Conservation (phyloP, 2,113 vertebrate genomes). For the Phrynocephalus versicolor region DNA sequence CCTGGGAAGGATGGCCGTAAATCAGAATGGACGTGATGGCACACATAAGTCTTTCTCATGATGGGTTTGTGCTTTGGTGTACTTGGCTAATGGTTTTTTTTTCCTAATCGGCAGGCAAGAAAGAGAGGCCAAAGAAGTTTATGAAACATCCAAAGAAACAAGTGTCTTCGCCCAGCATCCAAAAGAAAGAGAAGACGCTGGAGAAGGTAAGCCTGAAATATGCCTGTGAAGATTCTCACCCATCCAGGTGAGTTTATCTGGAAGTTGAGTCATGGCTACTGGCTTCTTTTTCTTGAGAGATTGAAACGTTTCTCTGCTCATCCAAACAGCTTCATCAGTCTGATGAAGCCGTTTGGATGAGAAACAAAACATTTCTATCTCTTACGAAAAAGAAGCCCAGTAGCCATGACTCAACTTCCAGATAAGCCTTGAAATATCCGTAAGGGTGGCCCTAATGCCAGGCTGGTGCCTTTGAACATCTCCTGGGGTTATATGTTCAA, state of each 20-base stretch:
- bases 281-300: no score
- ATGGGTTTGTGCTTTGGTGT: background rate
- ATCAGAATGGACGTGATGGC: no score
- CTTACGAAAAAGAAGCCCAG: no score
- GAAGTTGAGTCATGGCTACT: no score
- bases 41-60: background rate
- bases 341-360: no score
- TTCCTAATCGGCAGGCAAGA: constrained; percentile 70
- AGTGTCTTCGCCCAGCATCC: constrained; percentile 86
- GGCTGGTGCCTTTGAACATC: background rate
- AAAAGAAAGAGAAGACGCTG: constrained; percentile 85
- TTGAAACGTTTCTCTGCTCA: no score
- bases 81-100: background rate
- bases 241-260: no score
- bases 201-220: constrained; percentile 82
- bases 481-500: background rate
- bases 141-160: constrained; percentile 87
- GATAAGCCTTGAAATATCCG: background rate
- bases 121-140: constrained; percentile 85
- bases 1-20: no score
- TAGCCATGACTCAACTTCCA: no score
- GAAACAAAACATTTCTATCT: no score
- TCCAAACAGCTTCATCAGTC: no score
- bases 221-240: no score
- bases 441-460: background rate